Evolutionary conservation across 1,140 invertebrate genomes (phyloP), one percentile per base, ranked within the genome.

Genomic region (Anadara kagoshimensis): DNA sequence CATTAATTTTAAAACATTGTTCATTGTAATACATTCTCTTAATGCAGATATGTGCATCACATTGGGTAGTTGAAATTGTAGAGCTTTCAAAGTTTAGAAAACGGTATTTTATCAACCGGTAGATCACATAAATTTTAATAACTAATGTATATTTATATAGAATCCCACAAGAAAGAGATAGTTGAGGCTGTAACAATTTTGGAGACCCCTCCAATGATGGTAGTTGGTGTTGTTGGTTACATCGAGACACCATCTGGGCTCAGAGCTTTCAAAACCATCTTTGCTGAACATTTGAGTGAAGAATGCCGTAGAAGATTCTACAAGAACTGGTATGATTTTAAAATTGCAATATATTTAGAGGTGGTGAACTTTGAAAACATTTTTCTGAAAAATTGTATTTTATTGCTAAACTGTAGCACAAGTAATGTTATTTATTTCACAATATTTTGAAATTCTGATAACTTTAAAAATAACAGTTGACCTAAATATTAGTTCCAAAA

Each of bases 161-260:
- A 99, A 93, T 94, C 99, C 29, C 99, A 99, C 92, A 99, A 99
- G 92, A 99, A 99, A 90, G 98, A 99, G 92, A 97, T 99, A 78
- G 97, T 99, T 10, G 98, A 99, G 89, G 96, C 97, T 63, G 98
- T 99, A 0, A 99, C 98, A 47, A 95, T 99, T 86, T 91, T 99
- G 75, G 98, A 99, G 91, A 95, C 98, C 22, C 98, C 98, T 74
- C 98, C 98, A 49, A 97, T 99, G 96, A 93, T 99, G 61, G 93
- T 97, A 78, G 97, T 99, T 82, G 98, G 98, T 85, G 94, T 97
- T 82, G 96, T 98, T 85, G 98, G 98, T 58, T 99, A 99, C 90
- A 98, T 99, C 82, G 96, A 99, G 88, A 99, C 98, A 72, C 98
- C 98, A 43, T 95, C 95, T 91, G 98, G 98, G 84, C 91, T 99